Base-by-base conservation (phyloP, 2,797 vertebrate species). In the Lacerta viridis region DNA sequence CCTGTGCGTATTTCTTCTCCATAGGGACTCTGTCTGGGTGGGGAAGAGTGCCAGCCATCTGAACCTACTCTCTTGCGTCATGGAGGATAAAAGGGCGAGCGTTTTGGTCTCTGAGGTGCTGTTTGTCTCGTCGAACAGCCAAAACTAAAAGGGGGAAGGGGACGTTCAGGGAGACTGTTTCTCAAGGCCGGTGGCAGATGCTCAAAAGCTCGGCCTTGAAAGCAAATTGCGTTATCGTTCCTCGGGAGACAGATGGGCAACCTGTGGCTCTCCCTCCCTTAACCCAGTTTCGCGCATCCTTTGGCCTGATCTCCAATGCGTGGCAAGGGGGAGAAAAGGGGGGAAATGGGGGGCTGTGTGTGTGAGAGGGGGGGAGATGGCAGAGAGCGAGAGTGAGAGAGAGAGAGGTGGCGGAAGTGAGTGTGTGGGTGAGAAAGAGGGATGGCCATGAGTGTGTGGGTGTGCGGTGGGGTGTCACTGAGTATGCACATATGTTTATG, bases 1-100 rank as follows among this genome's bases (percentile, higher is more conserved):
- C 91, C 81, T 75, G 1, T 86, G 80, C 88, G 78, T 91, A 87
- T 85, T 90, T 91, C 68, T 76, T 91, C 68, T 69, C 82, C 80
- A 0, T 36, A 3, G 59, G 5, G 41, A 55, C 17, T 39, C 36
- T 36, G 11, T 66, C 7, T 6, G 80, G 88, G 84, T 20, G 43
- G 82, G 72, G 82, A 93, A 6, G 17, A 64, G 61, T 64, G 61
- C 20, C n/a, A 18, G 17, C 36, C 7, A 41, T 68, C 39, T 66
- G 66, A 83, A 64, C 80, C 0, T 55, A 0, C 17, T 87, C 23
- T 8, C 5, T 9, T 25, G 20, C 4, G 9, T 46, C 3, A 17
- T 36, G 71, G 71, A 6, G 6, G 36, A 72, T 36, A 17, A 36
- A 72, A 72, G 18, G 71, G 71, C 71, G 18, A 11, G 36, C 15